Evolutionary conservation across 2,888 invertebrate genomes (phyloP), one percentile per base, ranked within the genome.

Genomic region (Andrena flavipes): DNA sequence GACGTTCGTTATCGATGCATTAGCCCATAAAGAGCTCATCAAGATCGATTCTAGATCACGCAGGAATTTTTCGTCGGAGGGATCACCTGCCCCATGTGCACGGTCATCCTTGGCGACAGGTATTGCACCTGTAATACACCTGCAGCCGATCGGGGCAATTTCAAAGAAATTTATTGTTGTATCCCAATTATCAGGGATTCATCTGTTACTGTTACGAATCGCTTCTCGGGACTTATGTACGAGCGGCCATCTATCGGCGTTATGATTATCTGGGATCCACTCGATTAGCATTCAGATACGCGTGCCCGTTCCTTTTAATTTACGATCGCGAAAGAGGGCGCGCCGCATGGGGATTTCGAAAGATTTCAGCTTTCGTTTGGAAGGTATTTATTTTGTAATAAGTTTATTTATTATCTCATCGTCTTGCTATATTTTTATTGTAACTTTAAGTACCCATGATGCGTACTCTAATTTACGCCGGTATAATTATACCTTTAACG

Each of bases 51-150:
- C 64, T 65, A 76, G 84, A 86, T 87, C 86, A 72, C 60, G 60
- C 82, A 74, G 64, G 56, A 81, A 78, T 75, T 78, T 81, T 68
- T 80, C 79, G 60, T 67, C 59, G 67, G 23, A 51, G 42, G 72
- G 74, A 88, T 88, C 88, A 88, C 88, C 88, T 88, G 88, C 86
- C 54, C 84, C 88, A 76, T 84, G 77, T 80, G 88, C 80, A 74
- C 67, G 48, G 76, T 88, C 84, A 84, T 85, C 76, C 77, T 67
- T 79, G 78, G 77, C 85, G 88, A 85, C 84, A 84, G 81, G 76
- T 84, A 85, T 72, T 75, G 84, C 88, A 87, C 87, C 88, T 88
- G 88, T 88, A 82, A 87, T 82, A 87, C 88, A 88, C 87, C 88
- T 88, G 88, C 85, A 71, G 69, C 77, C 71, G 75, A 86, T 80